Conservation (phyloP, 2,113 vertebrate genomes). For the Bambusicola thoracicus region DNA sequence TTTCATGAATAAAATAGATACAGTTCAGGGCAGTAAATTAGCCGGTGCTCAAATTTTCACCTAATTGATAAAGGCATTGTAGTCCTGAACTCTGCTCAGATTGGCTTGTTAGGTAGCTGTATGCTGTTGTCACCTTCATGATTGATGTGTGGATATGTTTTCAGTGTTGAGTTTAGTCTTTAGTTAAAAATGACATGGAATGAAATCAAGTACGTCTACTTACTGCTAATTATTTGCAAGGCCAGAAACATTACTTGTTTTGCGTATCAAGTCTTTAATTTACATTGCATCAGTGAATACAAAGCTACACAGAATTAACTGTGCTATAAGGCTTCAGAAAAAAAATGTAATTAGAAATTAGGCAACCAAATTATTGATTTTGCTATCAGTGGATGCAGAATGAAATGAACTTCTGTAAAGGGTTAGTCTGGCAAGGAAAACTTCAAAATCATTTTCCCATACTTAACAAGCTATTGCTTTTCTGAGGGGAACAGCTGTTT, state of each 20-base stretch:
- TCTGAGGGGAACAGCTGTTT: no score
- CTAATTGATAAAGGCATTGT: accelerated
- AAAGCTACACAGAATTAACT: background rate
- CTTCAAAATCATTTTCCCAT: background rate
- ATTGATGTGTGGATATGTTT: background rate
- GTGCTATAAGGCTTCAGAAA: background rate
- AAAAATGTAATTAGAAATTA: background rate
- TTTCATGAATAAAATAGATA: background rate
- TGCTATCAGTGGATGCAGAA: background rate
- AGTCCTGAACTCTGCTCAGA: background rate
- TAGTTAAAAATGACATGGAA: background rate
- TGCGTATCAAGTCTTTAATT: background rate
- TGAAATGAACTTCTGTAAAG: background rate
- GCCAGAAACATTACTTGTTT: background rate
- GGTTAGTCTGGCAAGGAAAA: background rate
- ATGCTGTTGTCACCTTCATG: background rate
- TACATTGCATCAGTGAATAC: background rate
- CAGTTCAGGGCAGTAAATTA: background rate
- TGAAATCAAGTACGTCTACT: background rate
- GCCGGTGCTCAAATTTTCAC: background rate
- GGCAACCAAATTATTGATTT: background rate
- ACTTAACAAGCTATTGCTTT: background rate
- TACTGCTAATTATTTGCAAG: background rate
- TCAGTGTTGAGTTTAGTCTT: background rate
- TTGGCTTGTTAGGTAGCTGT: background rate